Percentiles rank a stretch among this genome's conserved stretches.
phyloP scores from a whole-genome alignment of 2,888 invertebrate species.

The Macrophya alboannulata region DNA sequence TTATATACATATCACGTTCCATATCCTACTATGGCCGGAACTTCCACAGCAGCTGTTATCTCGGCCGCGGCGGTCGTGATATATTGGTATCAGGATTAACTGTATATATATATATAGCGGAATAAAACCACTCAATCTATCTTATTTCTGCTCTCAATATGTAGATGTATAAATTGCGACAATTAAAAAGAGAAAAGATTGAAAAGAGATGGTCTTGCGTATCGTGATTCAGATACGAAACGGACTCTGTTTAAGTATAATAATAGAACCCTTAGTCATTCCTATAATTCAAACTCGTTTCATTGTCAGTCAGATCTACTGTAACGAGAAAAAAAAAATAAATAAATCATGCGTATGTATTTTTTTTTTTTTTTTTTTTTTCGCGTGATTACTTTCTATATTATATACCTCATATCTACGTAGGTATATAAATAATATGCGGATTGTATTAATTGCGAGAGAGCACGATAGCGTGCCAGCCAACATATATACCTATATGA shows the following conservation, averaged over 20 bases:
- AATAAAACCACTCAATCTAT: background rate
- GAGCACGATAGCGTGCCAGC: background rate
- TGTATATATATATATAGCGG: background rate
- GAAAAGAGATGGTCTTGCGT: no score
- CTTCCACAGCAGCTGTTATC: conserved; percentile 3
- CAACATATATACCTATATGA: background rate
- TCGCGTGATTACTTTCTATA: background rate
- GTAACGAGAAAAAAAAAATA: background rate
- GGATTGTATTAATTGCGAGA: background rate
- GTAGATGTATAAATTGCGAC: background rate
- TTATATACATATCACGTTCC: background rate
- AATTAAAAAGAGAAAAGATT: no score
- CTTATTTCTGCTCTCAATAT: background rate
- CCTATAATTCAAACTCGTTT: background rate
- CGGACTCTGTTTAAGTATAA: no score
- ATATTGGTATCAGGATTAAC: background rate
- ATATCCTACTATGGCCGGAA: background rate
- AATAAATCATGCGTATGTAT: background rate
- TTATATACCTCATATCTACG: background rate
- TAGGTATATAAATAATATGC: background rate
- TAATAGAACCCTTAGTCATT: background rate
- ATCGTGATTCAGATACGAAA: no score
- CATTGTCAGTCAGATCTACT: conserved; percentile 6
- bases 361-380: background rate
- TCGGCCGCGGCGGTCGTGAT: background rate